Evolutionary conservation across 2,888 invertebrate genomes (phyloP).

Genomic region (Lymantria monacha): DNA sequence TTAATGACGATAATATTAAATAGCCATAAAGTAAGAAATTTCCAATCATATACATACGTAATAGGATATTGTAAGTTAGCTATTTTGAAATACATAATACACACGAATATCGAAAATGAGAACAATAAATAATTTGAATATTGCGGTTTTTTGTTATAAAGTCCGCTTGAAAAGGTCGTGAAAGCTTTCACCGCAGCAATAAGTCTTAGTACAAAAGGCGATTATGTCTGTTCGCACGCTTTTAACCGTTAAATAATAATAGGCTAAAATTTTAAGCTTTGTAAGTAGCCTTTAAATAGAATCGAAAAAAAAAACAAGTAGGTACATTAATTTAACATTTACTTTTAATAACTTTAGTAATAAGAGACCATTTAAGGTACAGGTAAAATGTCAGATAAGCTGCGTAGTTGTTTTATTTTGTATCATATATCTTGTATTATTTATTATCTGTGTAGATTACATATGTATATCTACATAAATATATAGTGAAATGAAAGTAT

Average conservation of each 20-base stretch:
- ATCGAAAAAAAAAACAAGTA: constrained; percentile 15
- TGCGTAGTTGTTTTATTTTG: no score
- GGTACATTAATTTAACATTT: no score
- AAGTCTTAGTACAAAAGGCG: constrained; percentile 68
- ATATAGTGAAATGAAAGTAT: no score
- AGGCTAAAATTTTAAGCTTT: constrained; percentile 27
- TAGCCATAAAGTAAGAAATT: no score
- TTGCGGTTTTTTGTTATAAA: constrained; percentile 61
- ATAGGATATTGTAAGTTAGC: constrained; percentile 38
- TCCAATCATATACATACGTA: constrained; percentile 1
- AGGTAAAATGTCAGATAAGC: no score
- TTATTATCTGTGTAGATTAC: no score
- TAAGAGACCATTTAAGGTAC: no score
- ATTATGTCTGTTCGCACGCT: constrained; percentile 60
- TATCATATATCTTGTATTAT: no score
- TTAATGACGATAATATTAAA: no score
- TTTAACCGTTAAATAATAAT: constrained; percentile 54
- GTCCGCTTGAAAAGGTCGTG: constrained; percentile 56
- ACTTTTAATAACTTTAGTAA: no score
- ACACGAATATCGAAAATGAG: constrained; percentile 57
- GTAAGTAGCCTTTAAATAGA: constrained; percentile 23
- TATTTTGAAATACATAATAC: constrained; percentile 45
- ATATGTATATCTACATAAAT: no score
- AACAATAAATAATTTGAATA: constrained; percentile 69
- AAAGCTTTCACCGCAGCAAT: constrained; percentile 66